These are phyloP conservation scores for Thalassarche chlororhynchos DNA, from an alignment of 2,113 vertebrate genomes.

Conservation along the genomic window DNA sequence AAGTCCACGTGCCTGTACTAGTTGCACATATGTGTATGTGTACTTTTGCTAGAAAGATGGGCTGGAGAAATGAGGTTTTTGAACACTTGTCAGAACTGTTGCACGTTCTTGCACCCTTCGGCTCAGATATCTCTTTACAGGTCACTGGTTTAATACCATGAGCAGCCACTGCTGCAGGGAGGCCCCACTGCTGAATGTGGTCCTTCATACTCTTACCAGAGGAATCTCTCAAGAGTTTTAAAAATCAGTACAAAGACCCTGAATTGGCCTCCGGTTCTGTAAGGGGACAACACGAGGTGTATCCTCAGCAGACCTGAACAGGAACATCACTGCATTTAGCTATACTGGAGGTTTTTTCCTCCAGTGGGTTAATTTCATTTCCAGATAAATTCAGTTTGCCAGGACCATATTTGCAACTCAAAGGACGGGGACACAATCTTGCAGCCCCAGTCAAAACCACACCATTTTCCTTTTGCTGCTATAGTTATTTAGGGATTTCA, in stretches of 20 bases:
- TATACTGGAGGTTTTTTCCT: not conserved
- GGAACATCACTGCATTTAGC: not conserved
- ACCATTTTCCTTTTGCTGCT: not conserved
- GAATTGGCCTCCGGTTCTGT: not conserved
- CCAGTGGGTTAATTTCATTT: not conserved
- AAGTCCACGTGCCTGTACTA: not conserved
- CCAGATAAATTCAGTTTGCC: not conserved
- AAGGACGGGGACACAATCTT: not conserved
- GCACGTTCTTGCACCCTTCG: not conserved
- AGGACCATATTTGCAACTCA: not conserved
- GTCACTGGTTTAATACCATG: not conserved
- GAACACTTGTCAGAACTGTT: not conserved
- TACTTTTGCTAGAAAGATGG: not conserved
- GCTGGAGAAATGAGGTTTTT: not conserved
- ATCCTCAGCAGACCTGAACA: not conserved
- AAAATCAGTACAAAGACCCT: not conserved
- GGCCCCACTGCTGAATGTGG: not conserved
- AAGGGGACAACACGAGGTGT: not conserved
- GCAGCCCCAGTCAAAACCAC: not conserved
- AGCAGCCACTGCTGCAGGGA: not conserved
- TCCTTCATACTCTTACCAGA: not conserved
- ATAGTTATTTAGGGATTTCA: not conserved
- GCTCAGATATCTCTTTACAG: not conserved
- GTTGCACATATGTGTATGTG: accelerated
- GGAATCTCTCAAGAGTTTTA: not conserved